Conservation (phyloP, 2,888 invertebrate genomes). For the Pollenia griseotomentosa region DNA sequence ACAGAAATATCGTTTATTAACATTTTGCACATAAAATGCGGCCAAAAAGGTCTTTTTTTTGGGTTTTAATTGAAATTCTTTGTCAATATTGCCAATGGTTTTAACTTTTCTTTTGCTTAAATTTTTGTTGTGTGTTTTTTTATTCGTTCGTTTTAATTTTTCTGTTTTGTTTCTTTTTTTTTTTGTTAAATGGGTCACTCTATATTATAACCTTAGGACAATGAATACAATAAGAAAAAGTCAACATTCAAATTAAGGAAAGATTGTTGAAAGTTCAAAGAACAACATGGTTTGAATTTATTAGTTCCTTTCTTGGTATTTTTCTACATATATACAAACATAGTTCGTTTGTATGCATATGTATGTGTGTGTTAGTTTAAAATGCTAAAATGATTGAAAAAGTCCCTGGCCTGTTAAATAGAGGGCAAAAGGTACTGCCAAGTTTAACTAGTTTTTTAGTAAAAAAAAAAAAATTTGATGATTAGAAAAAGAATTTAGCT, state of each 20-base stretch:
- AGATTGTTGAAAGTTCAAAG: constrained; percentile 66
- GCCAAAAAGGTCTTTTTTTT: background rate
- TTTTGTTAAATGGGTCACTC: constrained; percentile 61
- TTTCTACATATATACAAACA: background rate
- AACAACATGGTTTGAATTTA: constrained; percentile 59
- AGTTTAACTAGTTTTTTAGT: no score
- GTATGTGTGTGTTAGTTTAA: constrained; percentile 1
- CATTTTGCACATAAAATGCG: constrained; percentile 21
- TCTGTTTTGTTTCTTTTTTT: background rate
- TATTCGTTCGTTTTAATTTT: background rate
- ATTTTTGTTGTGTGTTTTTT: background rate
- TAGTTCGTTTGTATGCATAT: no score
- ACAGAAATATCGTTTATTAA: constrained; percentile 14
- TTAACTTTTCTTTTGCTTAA: constrained; percentile 6
- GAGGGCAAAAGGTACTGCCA: background rate
- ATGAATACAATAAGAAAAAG: constrained; percentile 55
- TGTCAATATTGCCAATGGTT: constrained; percentile 54
- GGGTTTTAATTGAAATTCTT: constrained; percentile 48
- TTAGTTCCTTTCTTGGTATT: constrained; percentile 42
- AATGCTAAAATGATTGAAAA: background rate
- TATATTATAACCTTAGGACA: constrained; percentile 64
- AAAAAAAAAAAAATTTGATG: no score
- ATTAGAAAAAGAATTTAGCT: no score
- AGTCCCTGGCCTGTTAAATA: background rate
- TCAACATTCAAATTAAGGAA: constrained; percentile 63